A percentile compares a stretch with the other conserved stretches of the same genome.
Evolutionary conservation across 2,888 invertebrate genomes (phyloP).

Genomic region (Cetonia aurata): DNA sequence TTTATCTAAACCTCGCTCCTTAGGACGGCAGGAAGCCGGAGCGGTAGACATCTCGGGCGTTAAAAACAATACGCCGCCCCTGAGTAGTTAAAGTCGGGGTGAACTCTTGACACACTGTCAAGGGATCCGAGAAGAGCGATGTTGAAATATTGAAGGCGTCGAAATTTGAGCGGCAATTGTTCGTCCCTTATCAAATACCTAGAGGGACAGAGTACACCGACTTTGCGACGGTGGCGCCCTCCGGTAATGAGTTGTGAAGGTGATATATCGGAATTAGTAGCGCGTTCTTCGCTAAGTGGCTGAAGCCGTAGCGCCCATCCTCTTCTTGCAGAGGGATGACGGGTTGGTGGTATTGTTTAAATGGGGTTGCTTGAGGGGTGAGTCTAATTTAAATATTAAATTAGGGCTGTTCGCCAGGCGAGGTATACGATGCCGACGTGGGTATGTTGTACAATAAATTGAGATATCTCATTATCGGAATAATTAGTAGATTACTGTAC

Average conservation of each 20-base stretch:
- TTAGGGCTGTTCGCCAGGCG: background rate
- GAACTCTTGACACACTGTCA: background rate
- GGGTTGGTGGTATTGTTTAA: too few species aligned
- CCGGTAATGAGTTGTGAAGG: slow-evolving; percentile 33
- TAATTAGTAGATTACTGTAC: slow-evolving; percentile 12
- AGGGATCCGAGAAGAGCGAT: background rate
- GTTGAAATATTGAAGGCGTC: slow-evolving; percentile 19
- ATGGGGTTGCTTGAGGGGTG: too few species aligned
- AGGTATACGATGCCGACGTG: background rate
- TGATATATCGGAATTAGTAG: slow-evolving; percentile 19
- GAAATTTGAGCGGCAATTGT: slow-evolving; percentile 29
- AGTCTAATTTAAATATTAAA: slow-evolving; percentile 34
- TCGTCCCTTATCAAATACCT: slow-evolving; percentile 31
- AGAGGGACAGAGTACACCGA: background rate
- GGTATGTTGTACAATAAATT: background rate
- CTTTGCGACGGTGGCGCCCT: background rate
- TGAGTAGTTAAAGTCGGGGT: background rate
- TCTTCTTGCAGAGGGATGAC: too few species aligned
- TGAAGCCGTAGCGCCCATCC: too few species aligned
- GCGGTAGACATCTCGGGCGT: background rate
- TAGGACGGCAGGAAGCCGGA: background rate
- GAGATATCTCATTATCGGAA: slow-evolving; percentile 24
- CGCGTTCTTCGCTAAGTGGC: background rate
- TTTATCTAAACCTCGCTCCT: slow-evolving; percentile 6
- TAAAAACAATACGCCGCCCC: slow-evolving; percentile 22